Percentiles rank a stretch among this genome's conserved stretches.
phyloP scores from a whole-genome alignment of 2,888 invertebrate genomes.

The Caradrina kadenii region DNA sequence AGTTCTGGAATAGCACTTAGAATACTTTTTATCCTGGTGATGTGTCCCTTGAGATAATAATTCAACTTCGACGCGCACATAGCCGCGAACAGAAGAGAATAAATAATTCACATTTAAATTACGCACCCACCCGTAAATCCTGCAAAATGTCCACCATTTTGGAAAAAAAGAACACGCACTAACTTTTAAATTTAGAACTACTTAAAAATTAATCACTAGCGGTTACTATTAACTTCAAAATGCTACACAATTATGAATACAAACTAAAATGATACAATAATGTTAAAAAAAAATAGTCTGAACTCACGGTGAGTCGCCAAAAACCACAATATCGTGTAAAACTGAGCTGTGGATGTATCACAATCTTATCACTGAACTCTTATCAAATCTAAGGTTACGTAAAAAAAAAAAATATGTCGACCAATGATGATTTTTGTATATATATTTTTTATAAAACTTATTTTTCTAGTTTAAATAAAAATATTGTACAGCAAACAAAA shows the following conservation, averaged over 20 bases:
- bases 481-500: too few relatives aligned
- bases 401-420: conserved; percentile 34
- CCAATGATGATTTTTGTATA: conserved; percentile 18
- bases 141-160: conserved; percentile 44
- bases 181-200: neutral
- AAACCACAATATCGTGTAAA: conserved; percentile 25
- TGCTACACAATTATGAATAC: neutral
- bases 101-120: neutral
- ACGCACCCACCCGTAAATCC: conserved; percentile 46
- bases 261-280: conserved; percentile 9
- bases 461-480: too few relatives aligned
- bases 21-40: too few relatives aligned
- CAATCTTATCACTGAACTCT: conserved; percentile 42
- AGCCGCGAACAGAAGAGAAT: too few relatives aligned
- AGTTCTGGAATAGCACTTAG: too few relatives aligned
- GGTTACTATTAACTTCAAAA: neutral
- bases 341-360: neutral
- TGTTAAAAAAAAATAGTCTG: conserved; percentile 14
- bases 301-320: conserved; percentile 48
- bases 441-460: neutral
- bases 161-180: neutral
- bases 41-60: too few relatives aligned
- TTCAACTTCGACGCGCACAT: too few relatives aligned
- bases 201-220: neutral
- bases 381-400: conserved; percentile 47